Base-by-base conservation (phyloP, 2,113 vertebrate genomes). In the Laticauda colubrina region DNA sequence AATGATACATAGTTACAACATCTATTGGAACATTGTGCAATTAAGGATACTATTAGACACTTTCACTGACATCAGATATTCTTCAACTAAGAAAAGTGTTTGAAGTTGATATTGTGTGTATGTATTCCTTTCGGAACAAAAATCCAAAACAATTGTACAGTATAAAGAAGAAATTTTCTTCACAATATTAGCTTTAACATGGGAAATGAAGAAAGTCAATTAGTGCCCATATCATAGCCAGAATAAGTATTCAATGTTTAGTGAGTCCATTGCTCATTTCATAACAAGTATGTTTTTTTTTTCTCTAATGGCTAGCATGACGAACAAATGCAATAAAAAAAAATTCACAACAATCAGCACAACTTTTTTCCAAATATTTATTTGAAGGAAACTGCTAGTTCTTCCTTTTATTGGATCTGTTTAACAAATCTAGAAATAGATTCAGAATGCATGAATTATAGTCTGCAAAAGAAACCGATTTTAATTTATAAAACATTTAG, bases 401-500 rank as follows among this genome's bases (percentile, higher is more conserved):
- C 0, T 89, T 59, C 39, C 10, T 56, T 85, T 48, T 88, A 54
- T 51, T 56, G 20, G 14, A 56, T n/a, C 29, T 90, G 43, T 24
- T 93, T 59, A 21, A 39, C 21, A 24, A 24, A 69, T 64, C 61
- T n/a, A 11, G n/a, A 54, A 86, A 87, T 64, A 54, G 14, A 6
- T 75, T 91, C 85, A 88, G 18, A 93, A 43, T 45, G 88, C 48
- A 34, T 93, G 54, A 91, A 92, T 93, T 8, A 7, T n/a, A 85
- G 45, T 88, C 59, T 26, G 51, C 26, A 75, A 93, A 91, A 81
- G 5, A 91, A 18, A 91, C 91, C 2, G 75, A 85, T 81, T 85
- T 93, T 2, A 89, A 45, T 94, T 90, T 57, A 55, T 87, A 34
- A 89, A 55, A 23, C 55, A 4, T 91, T 93, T 75, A 93, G 12